Evolutionary conservation across 1,140 invertebrate genomes (phyloP).

Genomic region (Asobara japonica): DNA sequence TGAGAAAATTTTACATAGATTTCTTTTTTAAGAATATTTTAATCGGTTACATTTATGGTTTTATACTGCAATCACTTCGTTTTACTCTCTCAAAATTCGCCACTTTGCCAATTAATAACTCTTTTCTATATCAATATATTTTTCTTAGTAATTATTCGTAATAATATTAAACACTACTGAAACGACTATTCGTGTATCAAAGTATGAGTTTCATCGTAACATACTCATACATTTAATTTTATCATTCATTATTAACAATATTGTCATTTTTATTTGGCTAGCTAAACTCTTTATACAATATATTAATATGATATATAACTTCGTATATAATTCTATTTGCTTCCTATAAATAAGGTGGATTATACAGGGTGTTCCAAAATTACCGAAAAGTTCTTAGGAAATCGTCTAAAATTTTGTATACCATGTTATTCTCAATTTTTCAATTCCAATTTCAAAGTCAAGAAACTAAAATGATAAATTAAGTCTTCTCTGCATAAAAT

Average conservation of each 20-base stretch:
- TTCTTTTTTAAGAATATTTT: too few relatives aligned
- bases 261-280: constrained; percentile 32
- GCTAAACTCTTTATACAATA: constrained; percentile 36
- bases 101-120: too few relatives aligned
- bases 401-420: too few relatives aligned
- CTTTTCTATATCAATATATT: too few relatives aligned
- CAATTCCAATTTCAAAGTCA: neutral
- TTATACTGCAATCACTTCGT: too few relatives aligned
- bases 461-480: neutral
- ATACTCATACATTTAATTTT: neutral
- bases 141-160: too few relatives aligned
- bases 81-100: too few relatives aligned
- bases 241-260: neutral
- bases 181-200: neutral
- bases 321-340: constrained; percentile 6
- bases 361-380: neutral
- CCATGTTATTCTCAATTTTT: too few relatives aligned
- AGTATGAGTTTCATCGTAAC: neutral
- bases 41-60: too few relatives aligned
- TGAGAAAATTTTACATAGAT: too few relatives aligned
- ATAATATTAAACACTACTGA: neutral
- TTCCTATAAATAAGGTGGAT: neutral
- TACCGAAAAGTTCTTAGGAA: neutral
- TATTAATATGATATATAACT: constrained; percentile 38
- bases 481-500: too few relatives aligned